phyloP scores from a whole-genome alignment of 2,113 vertebrate species.

The Corythaixoides concolor region DNA sequence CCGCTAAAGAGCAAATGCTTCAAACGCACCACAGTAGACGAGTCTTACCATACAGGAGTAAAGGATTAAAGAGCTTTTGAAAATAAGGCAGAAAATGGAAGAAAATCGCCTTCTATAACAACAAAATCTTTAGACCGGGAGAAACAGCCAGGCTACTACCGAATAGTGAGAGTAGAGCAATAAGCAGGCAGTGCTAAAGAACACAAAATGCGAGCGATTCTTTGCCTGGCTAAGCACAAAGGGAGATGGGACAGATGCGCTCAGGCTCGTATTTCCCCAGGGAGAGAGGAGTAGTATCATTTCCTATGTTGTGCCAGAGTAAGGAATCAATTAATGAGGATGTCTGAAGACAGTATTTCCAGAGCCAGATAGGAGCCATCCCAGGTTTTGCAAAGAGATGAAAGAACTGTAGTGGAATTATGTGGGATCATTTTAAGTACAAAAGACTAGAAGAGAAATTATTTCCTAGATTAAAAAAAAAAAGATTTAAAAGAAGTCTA shows the following conservation, averaged over 20 bases:
- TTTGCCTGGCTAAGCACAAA: constrained; percentile 51
- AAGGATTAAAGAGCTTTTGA: constrained; percentile 13
- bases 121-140: neutral
- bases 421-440: constrained; percentile 11
- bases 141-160: neutral
- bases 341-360: constrained; percentile 37
- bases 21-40: neutral
- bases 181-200: constrained; percentile 3
- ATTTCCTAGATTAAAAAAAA: neutral
- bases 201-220: constrained; percentile 4
- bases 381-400: constrained; percentile 30
- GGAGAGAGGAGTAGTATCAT: neutral
- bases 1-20: neutral
- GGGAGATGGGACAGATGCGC: constrained; percentile 3
- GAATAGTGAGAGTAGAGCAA: neutral
- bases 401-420: neutral
- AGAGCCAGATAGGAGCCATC: constrained; percentile 44
- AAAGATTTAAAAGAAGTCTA: neutral
- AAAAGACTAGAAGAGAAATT: constrained; percentile 27
- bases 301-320: neutral
- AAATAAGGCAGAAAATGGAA: constrained; percentile 13
- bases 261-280: neutral
- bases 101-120: neutral
- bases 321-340: constrained; percentile 60
- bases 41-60: neutral